Conservation (phyloP, 1,140 invertebrate species). For the Apocrypta bakeri region DNA sequence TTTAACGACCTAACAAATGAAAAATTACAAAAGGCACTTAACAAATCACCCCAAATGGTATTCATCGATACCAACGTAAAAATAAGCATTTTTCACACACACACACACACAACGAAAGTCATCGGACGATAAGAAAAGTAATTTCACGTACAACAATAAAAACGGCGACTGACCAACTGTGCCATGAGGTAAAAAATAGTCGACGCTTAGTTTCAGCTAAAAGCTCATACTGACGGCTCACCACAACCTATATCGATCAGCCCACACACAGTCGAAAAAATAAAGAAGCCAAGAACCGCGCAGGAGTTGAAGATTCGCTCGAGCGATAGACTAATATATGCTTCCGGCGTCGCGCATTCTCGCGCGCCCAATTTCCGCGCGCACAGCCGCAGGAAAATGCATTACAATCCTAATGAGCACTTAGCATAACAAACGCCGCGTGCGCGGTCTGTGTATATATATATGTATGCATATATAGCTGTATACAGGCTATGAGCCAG, state of each 20-base stretch:
- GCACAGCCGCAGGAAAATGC: slow-evolving; percentile 63
- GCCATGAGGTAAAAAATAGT: no score
- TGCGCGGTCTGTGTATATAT: slow-evolving; percentile 12
- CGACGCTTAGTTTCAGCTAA: no score
- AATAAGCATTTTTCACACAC: no score
- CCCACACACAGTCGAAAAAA: not conserved
- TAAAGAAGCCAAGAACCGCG: not conserved
- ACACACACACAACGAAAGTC: no score
- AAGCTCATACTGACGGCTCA: no score
- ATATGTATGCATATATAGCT: not conserved
- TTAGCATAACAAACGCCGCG: slow-evolving; percentile 71
- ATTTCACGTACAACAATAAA: no score
- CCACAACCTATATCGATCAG: slow-evolving; percentile 21
- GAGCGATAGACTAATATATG: slow-evolving; percentile 47
- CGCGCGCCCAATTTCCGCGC: slow-evolving; percentile 63
- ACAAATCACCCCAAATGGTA: no score
- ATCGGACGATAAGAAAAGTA: no score
- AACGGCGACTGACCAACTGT: no score
- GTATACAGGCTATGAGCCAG: not conserved
- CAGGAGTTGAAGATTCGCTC: not conserved
- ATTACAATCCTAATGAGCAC: slow-evolving; percentile 73
- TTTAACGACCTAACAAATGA: no score
- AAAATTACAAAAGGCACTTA: no score
- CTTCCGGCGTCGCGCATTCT: slow-evolving; percentile 44
- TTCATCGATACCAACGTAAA: no score